phyloP scores from a whole-genome alignment of 2,888 invertebrate species.

The Lasioglossum pauxillum region DNA sequence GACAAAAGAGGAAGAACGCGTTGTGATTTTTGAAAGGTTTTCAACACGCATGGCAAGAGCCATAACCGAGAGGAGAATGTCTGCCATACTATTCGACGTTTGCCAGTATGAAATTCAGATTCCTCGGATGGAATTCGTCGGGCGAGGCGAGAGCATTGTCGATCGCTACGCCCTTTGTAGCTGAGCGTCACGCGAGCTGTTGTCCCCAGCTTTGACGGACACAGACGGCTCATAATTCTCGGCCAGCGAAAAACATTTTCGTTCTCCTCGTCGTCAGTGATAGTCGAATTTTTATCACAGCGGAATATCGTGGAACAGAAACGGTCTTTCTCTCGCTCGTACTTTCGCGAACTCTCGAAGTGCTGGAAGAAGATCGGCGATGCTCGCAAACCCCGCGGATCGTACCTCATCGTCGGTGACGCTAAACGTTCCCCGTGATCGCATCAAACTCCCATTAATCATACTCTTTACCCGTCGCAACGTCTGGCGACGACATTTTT shows the following conservation, averaged over 20 bases:
- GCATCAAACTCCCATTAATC: constrained; percentile 55
- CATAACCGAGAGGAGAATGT: constrained; percentile 25
- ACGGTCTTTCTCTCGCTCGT: not conserved
- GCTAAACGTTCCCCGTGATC: constrained; percentile 28
- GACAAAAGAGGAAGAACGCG: not conserved
- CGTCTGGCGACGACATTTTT: constrained; percentile 36
- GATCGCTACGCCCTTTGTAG: constrained; percentile 20
- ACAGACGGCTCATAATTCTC: not conserved
- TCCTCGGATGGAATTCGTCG: constrained; percentile 10
- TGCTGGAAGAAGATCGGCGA: not conserved
- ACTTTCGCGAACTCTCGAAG: not conserved
- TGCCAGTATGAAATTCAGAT: constrained; percentile 37
- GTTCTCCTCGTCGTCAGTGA: not conserved
- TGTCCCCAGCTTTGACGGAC: not conserved
- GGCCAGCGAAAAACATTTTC: not conserved
- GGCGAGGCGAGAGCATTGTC: not conserved
- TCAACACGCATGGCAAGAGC: not conserved
- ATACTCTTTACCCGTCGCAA: constrained; percentile 33
- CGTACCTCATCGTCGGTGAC: constrained; percentile 15
- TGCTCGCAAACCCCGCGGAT: not conserved
- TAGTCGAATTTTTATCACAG: not conserved
- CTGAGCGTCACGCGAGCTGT: not conserved
- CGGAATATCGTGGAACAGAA: not conserved
- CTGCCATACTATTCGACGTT: constrained; percentile 43
- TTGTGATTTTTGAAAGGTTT: constrained; percentile 34